These are phyloP conservation scores for Callimico goeldii DNA, from an alignment of 2,797 vertebrate species.

Conservation along the genomic window DNA sequence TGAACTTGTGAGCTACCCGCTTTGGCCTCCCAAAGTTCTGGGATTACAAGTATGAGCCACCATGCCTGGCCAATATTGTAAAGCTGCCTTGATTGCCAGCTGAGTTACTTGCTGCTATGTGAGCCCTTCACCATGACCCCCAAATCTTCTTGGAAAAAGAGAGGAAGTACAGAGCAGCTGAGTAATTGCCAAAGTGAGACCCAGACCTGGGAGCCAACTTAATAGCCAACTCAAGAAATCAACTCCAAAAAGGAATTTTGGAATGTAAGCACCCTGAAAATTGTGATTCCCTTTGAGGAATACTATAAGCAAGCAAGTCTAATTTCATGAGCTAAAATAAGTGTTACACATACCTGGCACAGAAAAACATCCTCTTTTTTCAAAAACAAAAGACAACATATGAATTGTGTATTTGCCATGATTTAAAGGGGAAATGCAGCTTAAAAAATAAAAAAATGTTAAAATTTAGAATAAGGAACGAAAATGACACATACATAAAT, in stretches of 20 bases:
- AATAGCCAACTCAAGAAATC: background rate
- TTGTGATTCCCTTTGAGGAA: background rate
- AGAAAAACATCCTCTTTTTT: background rate
- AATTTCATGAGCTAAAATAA: constrained; percentile 50
- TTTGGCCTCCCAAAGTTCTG: too few relatives aligned
- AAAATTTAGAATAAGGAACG: background rate
- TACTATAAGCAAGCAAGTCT: background rate
- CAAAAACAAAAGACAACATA: background rate
- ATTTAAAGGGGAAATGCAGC: background rate
- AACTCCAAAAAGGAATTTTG: background rate
- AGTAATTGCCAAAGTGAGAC: background rate
- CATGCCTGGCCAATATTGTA: background rate
- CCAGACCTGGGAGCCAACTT: background rate
- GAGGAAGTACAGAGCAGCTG: background rate
- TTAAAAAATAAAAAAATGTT: background rate
- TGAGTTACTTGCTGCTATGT: background rate
- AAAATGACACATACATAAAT: background rate
- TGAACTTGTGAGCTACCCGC: too few relatives aligned
- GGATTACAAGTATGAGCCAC: too few relatives aligned
- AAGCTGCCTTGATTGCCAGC: background rate
- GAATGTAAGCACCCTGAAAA: background rate
- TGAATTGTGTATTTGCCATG: background rate
- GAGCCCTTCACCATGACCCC: background rate
- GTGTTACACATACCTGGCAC: background rate
- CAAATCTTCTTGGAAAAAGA: background rate